Conservation (phyloP, 2,113 vertebrate genomes). For the Scomber japonicus region DNA sequence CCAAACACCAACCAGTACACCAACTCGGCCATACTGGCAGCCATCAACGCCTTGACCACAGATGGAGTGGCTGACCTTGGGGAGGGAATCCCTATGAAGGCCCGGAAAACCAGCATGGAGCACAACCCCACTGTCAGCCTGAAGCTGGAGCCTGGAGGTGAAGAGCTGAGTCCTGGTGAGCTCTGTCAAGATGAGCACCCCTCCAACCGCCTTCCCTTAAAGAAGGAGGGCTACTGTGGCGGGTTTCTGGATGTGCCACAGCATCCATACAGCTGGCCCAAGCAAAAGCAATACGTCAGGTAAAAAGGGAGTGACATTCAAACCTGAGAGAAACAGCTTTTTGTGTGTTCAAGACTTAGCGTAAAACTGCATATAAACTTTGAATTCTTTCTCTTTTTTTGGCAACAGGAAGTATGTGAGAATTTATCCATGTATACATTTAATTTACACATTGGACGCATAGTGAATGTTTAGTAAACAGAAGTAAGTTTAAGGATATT, state of each 20-base stretch:
- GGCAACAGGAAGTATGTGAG: background rate
- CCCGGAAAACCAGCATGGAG: constrained; percentile 91
- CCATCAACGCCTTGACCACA: constrained; percentile 97
- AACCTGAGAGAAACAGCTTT: background rate
- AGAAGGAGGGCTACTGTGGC: constrained; percentile 92
- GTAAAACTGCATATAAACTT: background rate
- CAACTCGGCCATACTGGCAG: constrained; percentile 96
- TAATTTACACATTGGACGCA: background rate
- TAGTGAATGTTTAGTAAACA: background rate
- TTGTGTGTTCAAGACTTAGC: background rate
- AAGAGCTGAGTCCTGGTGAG: constrained; percentile 86
- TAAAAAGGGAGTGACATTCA: constrained; percentile 67
- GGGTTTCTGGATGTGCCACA: constrained; percentile 95
- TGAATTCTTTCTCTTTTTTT: background rate
- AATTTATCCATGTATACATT: background rate
- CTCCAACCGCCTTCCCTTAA: constrained; percentile 85
- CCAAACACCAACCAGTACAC: constrained; percentile 96
- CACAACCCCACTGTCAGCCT: constrained; percentile 82
- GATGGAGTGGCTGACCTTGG: constrained; percentile 91
- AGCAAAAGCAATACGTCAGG: constrained; percentile 95
- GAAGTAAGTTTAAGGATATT: constrained; percentile 6
- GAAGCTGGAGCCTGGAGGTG: constrained; percentile 91
- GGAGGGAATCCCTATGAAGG: constrained; percentile 93
- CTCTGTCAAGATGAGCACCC: constrained; percentile 88
- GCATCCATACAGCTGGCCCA: constrained; percentile 92